Percentiles rank a stretch among this genome's conserved stretches.
phyloP scores from a whole-genome alignment of 1,140 invertebrate species.

The Ectropis grisescens region DNA sequence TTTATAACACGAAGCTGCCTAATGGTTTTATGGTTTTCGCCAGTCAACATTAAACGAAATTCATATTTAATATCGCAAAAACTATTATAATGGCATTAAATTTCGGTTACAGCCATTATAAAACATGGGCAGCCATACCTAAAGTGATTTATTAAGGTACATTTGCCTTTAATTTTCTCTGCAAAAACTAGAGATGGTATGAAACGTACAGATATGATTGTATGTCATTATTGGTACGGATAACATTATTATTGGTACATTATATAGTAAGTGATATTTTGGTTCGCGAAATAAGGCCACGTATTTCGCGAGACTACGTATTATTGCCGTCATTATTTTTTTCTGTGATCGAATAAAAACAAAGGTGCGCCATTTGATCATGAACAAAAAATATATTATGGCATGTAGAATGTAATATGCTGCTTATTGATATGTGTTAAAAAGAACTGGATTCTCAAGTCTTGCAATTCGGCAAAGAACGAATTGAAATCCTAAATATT shows the following conservation, averaged over 20 bases:
- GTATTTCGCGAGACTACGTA: constrained; percentile 19
- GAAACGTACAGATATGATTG: constrained; percentile 24
- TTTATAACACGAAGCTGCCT: too few relatives aligned
- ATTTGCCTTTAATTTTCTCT: background rate
- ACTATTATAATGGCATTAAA: constrained; percentile 4
- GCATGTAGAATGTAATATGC: too few relatives aligned
- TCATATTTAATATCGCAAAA: constrained; percentile 14
- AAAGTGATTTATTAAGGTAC: constrained; percentile 9
- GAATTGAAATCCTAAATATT: too few relatives aligned
- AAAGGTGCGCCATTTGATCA: too few relatives aligned
- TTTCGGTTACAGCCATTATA: too few relatives aligned
- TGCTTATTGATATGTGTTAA: too few relatives aligned
- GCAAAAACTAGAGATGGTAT: too few relatives aligned
- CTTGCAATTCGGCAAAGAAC: too few relatives aligned
- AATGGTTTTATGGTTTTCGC: background rate
- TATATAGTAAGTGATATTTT: constrained; percentile 21
- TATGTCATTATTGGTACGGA: constrained; percentile 21
- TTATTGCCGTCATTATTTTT: constrained; percentile 21
- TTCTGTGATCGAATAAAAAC: too few relatives aligned
- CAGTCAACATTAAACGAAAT: constrained; percentile 6
- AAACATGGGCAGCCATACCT: background rate
- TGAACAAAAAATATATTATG: too few relatives aligned
- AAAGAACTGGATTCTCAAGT: too few relatives aligned
- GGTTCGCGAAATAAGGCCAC: constrained; percentile 26
- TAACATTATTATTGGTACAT: constrained; percentile 20